These are phyloP conservation scores for Drosophila austrosaltans DNA, from an alignment of 2,888 invertebrate genomes.

Conservation along the genomic window DNA sequence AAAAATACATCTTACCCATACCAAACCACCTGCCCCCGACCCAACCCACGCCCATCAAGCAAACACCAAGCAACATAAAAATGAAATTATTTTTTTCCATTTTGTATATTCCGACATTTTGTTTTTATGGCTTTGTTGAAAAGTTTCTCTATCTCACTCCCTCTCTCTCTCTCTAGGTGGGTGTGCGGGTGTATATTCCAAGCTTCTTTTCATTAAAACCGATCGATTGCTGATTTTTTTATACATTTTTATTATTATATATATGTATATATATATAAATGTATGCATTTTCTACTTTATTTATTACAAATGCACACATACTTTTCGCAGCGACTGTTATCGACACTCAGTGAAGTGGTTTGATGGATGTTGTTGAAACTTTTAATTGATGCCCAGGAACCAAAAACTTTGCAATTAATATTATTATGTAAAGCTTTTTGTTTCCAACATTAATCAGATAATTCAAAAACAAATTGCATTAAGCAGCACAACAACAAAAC, in stretches of 20 bases:
- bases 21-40: not conserved
- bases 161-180: not conserved
- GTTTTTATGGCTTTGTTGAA: conserved; percentile 54
- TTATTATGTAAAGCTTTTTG: conserved; percentile 50
- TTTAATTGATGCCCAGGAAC: conserved; percentile 67
- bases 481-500: not conserved
- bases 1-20: not conserved
- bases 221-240: conserved; percentile 54
- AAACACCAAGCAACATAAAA: conserved; percentile 29
- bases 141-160: conserved; percentile 39
- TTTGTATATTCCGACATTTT: conserved; percentile 44
- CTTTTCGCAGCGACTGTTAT: conserved; percentile 65
- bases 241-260: conserved; percentile 37
- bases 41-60: not conserved
- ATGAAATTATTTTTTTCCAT: conserved; percentile 66
- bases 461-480: conserved; percentile 32
- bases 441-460: conserved; percentile 40
- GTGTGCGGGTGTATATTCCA: conserved; percentile 21
- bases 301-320: conserved; percentile 57
- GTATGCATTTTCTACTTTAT: conserved; percentile 52
- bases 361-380: conserved; percentile 69
- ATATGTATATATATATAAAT: conserved; percentile 32
- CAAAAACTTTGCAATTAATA: conserved; percentile 62
- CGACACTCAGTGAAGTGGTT: conserved; percentile 62
- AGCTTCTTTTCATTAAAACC: conserved; percentile 26